Evolutionary conservation across 2,113 vertebrate genomes (phyloP), one percentile per base, ranked within the genome.

Genomic region (Brachypodius melanocephalos): DNA sequence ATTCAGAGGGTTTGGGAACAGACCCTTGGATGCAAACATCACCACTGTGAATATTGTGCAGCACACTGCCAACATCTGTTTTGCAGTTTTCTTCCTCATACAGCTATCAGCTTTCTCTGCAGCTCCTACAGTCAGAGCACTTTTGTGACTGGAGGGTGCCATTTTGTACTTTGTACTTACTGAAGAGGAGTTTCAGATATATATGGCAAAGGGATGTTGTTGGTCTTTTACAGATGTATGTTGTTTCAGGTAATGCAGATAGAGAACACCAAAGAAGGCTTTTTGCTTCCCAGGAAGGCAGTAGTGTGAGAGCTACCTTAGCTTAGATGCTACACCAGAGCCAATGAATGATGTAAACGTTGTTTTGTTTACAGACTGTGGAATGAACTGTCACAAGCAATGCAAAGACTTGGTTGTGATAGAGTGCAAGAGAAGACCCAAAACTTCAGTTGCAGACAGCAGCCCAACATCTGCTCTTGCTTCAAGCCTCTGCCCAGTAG

Each of bases 371-470:
- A 71, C 97, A 99, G 99, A 99, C 95, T 99, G 99, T 0, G 99
- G 99, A 66, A 99, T 99, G 99, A 99, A 99, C 97, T 99, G 99
- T 91, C 99, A 99, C 96, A 99, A 98, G 96, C 98, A 99, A 34
- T 99, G 99, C 97, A 99, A 99, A 97, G 99, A 99, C 59, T 98
- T 99, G 97, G 98, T 99, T 81, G 99, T 99, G 32, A 99, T 99
- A 31, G 99, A 99, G 96, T 99, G 99, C 97, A 99, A 99, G 98
- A 99, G 99, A 96, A 98, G 98, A 93, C n/a, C 96, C 86, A 99
- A 98, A 98, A 87, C 92, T 82, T 92, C 96, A 67, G 29, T 95
- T 69, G 85, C 95, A 12, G 99, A 99, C 89, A 98, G 86, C 95
- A 98, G 98, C 87, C 98, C 98, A 5, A 97, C 98, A 19, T 96